phyloP scores from a whole-genome alignment of 2,888 invertebrate genomes.

The Lasiommata megera region DNA sequence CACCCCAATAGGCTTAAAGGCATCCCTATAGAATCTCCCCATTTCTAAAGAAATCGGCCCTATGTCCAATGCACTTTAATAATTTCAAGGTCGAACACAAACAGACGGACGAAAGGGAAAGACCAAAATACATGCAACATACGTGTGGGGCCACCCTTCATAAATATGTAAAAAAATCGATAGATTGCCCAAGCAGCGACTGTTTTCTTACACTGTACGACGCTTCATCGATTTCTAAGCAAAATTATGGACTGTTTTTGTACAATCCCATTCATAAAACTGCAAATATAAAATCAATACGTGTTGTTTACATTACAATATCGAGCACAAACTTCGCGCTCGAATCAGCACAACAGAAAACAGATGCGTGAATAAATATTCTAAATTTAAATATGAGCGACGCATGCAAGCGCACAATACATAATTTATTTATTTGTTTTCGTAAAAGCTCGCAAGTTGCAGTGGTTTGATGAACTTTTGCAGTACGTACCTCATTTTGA shows the following conservation, averaged over 20 bases:
- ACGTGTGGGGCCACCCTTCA: constrained; percentile 36
- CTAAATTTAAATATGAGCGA: constrained; percentile 58
- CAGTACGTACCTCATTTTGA: constrained; percentile 77
- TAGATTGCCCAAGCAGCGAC: constrained; percentile 33
- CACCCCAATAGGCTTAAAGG: constrained; percentile 3
- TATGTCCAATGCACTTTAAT: constrained; percentile 20
- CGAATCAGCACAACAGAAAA: constrained; percentile 44
- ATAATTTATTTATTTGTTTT: constrained; percentile 74
- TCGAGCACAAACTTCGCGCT: constrained; percentile 47
- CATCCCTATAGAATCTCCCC: constrained; percentile 53
- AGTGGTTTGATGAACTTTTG: constrained; percentile 68
- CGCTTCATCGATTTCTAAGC: constrained; percentile 32
- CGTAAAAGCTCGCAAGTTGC: constrained; percentile 41
- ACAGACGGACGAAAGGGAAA: constrained; percentile 17
- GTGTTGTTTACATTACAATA: constrained; percentile 67
- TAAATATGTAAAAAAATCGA: constrained; percentile 45
- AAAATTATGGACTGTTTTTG: constrained; percentile 45
- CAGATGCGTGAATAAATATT: constrained; percentile 60
- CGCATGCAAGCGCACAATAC: constrained; percentile 52
- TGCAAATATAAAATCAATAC: constrained; percentile 69
- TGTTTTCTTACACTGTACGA: constrained; percentile 26
- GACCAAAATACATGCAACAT: constrained; percentile 23
- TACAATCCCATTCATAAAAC: constrained; percentile 70
- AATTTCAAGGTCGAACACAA: constrained; percentile 31
- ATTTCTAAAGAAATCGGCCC: constrained; percentile 46